Percentiles rank a stretch among this genome's conserved stretches.
Conservation (phyloP, 2,888 invertebrate species). For the Cyclophora punctaria region DNA sequence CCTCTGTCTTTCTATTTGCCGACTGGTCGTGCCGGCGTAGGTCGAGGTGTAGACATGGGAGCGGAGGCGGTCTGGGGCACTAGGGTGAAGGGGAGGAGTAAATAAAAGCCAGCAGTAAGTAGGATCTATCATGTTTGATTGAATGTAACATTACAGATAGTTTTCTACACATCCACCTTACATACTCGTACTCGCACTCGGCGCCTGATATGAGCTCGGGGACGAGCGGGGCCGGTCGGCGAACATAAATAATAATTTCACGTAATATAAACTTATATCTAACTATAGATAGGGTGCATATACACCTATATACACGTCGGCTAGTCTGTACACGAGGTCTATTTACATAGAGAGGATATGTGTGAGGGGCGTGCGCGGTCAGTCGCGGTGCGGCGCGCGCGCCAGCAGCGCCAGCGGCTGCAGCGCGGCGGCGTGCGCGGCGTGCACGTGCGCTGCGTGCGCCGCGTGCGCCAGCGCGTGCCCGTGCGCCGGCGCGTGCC, state of each 20-base stretch:
- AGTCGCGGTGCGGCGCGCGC: conserved; percentile 47
- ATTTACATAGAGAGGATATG: conserved; percentile 48
- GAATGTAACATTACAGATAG: conserved; percentile 69
- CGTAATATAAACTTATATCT: conserved; percentile 47
- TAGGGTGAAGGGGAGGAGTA: conserved; percentile 2
- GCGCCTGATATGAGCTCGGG: conserved; percentile 24
- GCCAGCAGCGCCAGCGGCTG: conserved; percentile 54
- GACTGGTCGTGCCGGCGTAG: background rate
- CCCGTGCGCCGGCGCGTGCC: conserved; percentile 62
- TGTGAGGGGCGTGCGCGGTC: conserved; percentile 30
- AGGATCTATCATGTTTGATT: conserved; percentile 67
- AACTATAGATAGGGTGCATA: conserved; percentile 15
- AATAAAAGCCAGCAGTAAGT: conserved; percentile 38
- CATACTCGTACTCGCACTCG: conserved; percentile 57
- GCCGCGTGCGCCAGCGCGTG: conserved; percentile 71
- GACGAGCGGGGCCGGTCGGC: conserved; percentile 8
- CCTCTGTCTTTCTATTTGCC: background rate
- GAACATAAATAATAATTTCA: conserved; percentile 51
- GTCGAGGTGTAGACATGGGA: background rate
- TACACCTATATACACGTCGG: conserved; percentile 41
- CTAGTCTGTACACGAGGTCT: conserved; percentile 41
- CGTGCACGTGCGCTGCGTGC: conserved; percentile 70
- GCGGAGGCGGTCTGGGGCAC: background rate
- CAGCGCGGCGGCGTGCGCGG: conserved; percentile 42
- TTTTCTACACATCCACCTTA: conserved; percentile 68